phyloP scores from a whole-genome alignment of 2,797 vertebrate species.

The Xyrichtys novacula region DNA sequence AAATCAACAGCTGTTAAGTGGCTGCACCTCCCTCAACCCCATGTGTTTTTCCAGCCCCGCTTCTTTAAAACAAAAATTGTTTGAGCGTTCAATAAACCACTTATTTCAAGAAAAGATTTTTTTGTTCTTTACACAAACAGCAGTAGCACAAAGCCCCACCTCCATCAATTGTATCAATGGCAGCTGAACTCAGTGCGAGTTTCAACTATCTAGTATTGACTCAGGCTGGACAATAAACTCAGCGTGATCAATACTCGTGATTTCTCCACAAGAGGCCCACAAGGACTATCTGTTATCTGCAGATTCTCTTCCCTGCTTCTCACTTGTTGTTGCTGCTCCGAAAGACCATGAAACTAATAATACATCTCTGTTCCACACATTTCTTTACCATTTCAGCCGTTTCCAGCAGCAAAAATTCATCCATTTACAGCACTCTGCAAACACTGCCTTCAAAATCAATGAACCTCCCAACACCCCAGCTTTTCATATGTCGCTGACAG shows the following conservation, averaged over 20 bases:
- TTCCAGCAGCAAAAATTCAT: conserved; percentile 9
- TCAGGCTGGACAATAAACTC: conserved; percentile 37
- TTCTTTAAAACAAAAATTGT: background rate
- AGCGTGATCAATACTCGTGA: conserved; percentile 32
- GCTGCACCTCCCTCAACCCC: background rate
- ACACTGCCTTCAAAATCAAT: background rate
- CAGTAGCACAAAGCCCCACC: conserved; percentile 12
- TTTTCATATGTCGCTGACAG: conserved; percentile 27
- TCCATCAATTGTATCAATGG: conserved; percentile 27
- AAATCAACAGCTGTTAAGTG: background rate
- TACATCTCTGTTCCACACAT: background rate
- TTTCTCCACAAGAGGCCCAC: conserved; percentile 32
- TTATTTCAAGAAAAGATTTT: background rate
- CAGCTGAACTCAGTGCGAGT: conserved; percentile 34
- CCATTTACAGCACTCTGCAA: background rate
- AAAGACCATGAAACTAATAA: background rate
- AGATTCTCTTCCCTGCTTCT: conserved; percentile 4
- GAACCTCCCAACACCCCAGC: background rate
- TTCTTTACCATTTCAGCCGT: conserved; percentile 4
- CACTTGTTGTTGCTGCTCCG: background rate
- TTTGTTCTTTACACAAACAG: background rate
- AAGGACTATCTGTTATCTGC: conserved; percentile 29
- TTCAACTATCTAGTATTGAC: conserved; percentile 35
- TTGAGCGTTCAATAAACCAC: background rate
- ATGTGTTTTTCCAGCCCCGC: background rate